Evolutionary conservation across 2,888 invertebrate genomes (phyloP).

Genomic region (Himalopsyche tibetana): DNA sequence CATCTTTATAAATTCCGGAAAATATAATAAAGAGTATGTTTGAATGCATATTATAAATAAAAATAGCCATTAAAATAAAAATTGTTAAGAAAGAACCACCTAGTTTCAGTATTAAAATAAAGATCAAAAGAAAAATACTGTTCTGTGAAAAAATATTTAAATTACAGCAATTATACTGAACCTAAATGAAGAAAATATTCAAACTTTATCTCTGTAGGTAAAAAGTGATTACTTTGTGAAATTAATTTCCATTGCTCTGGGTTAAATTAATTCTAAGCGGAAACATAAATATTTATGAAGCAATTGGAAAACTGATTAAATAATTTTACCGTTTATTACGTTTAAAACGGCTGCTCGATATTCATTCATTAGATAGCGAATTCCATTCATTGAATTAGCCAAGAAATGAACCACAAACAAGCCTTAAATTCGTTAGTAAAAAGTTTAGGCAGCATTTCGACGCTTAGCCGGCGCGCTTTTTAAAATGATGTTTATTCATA

Average conservation of each 20-base stretch:
- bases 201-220: neutral
- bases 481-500: neutral
- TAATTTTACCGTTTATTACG: neutral
- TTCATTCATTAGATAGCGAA: constrained; percentile 9
- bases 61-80: too few relatives aligned
- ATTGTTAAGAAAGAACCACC: too few relatives aligned
- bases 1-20: too few relatives aligned
- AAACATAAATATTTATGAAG: constrained; percentile 24
- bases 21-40: too few relatives aligned
- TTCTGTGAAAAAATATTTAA: too few relatives aligned
- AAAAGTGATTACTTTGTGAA: neutral
- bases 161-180: too few relatives aligned
- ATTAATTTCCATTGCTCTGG: constrained; percentile 11
- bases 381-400: constrained; percentile 20
- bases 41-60: too few relatives aligned
- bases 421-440: constrained; percentile 8
- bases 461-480: neutral
- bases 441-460: neutral
- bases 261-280: neutral
- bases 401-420: constrained; percentile 30
- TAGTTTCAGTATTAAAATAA: too few relatives aligned
- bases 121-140: too few relatives aligned
- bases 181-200: too few relatives aligned
- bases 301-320: constrained; percentile 24
- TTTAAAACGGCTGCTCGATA: neutral